Percentiles rank a stretch among this genome's conserved stretches.
Evolutionary conservation across 2,113 vertebrate genomes (phyloP).

Genomic region (Camelus bactrianus): DNA sequence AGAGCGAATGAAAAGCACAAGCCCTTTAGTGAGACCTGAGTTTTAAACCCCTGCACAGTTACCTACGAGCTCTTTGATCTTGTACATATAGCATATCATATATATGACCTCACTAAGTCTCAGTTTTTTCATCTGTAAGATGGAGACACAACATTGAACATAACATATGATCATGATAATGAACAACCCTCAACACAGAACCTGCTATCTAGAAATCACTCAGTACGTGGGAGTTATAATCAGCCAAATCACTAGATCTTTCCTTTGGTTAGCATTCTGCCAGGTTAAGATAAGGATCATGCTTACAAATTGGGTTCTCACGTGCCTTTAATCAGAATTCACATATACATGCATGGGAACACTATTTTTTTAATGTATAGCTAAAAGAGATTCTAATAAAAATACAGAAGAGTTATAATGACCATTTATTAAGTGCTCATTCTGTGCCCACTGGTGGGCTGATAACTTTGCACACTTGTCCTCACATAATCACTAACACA

Average conservation of each 20-base stretch:
- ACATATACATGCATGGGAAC: background rate
- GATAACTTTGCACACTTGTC: background rate
- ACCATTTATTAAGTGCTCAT: background rate
- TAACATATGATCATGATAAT: background rate
- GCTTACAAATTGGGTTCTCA: background rate
- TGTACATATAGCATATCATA: background rate
- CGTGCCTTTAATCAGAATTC: background rate
- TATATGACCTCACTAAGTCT: background rate
- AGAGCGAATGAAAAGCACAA: background rate
- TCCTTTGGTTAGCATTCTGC: background rate
- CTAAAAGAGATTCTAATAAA: background rate
- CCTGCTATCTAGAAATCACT: background rate
- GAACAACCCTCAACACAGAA: background rate
- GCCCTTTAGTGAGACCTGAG: background rate
- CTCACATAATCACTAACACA: background rate
- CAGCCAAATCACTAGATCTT: background rate
- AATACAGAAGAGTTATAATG: background rate
- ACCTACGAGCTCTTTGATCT: background rate
- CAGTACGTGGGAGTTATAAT: background rate
- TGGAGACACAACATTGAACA: background rate
- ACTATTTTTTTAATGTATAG: background rate
- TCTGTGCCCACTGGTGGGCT: background rate
- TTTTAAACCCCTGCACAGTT: background rate
- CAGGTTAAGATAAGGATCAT: background rate
- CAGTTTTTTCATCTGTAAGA: background rate